Conservation (phyloP, 2,113 vertebrate species). For the Delphinapterus leucas region DNA sequence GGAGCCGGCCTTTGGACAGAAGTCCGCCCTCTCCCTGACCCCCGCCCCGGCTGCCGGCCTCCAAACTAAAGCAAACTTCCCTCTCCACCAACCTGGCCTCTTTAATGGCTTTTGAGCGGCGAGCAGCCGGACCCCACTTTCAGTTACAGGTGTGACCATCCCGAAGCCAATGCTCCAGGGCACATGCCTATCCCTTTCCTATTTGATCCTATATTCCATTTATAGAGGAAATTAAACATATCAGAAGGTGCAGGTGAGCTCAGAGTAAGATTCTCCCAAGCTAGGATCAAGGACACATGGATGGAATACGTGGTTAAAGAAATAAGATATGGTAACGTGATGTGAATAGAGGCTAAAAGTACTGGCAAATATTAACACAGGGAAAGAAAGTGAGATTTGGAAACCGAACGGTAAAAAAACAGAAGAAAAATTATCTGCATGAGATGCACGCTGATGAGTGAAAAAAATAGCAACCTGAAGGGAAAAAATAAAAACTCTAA, state of each 20-base stretch:
- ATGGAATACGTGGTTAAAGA: background rate
- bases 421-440: background rate
- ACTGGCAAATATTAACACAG: no score
- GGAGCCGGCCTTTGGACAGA: no score
- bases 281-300: background rate
- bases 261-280: background rate
- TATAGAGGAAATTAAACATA: background rate
- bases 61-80: no score
- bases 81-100: no score
- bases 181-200: no score
- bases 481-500: background rate
- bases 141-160: no score
- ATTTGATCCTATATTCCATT: background rate
- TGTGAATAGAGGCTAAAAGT: background rate
- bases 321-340: fast-evolving
- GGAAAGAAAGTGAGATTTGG: background rate
- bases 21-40: no score
- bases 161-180: fast-evolving
- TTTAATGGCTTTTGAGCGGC: no score
- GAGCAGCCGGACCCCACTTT: no score
- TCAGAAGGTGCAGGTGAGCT: background rate
- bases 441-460: background rate
- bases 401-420: background rate
- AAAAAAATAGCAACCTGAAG: background rate
- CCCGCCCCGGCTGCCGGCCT: no score